Evolutionary conservation across 1,140 invertebrate species (phyloP), one percentile per base, ranked within the genome.

Genomic region (Physella acuta): DNA sequence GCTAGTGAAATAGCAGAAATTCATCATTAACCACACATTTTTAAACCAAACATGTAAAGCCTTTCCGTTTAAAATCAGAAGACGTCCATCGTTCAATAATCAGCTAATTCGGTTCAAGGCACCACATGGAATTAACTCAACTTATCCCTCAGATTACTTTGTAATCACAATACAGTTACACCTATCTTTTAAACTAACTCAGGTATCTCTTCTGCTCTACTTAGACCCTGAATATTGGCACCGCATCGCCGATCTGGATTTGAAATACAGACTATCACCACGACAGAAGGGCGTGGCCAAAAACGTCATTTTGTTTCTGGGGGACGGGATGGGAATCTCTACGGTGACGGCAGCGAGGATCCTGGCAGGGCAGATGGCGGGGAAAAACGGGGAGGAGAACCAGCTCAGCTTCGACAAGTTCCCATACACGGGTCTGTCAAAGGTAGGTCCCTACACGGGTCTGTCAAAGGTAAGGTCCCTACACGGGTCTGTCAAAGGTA

Each of bases 241-340:
- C 31, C 4, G 36, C 3, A 14, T 58, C 24, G 56, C 56, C 3
- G 30, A 58, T n/a, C 17, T 34, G 28, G 56, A 58, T 14, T 20
- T 58, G 30, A 3, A 3, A 1, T 3, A 1, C 4, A 20, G 30
- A 34, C 30, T 58, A 1, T 1, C 4, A 33, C 14, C 33, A 58
- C 5, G 31, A 34, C 31, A 4, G 14, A 33, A 3, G 31, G 56
- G 56, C 30, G 56, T 58, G 0, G 95, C 95, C 0, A 94, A 92
- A 82, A 97, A 97, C 83, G 90, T 96, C 0, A 93, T 97, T 28
- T 72, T 97, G 0, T 97, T 97, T 78, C 86, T 97, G 16, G 95
- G 94, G 0, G 94, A 97, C 79, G 95, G 95, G 0, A 97, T 98
- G 94, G 94, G 94, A 5, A 88, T 93, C 0, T 91, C 93, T 36